phyloP scores from a whole-genome alignment of 2,797 vertebrate genomes.

The Myotis findleyi region DNA sequence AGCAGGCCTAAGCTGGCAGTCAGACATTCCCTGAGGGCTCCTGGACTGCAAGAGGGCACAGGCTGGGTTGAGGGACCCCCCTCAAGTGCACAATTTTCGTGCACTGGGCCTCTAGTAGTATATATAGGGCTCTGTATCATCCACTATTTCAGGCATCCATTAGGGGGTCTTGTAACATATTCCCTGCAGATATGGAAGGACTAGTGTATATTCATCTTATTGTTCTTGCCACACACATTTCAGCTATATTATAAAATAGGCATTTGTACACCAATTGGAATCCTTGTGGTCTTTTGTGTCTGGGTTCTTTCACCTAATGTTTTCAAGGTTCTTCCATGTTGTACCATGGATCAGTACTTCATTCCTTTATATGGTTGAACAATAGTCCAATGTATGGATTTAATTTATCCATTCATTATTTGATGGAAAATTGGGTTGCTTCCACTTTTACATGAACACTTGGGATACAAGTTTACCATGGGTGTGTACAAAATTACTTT shows the following conservation, averaged over 20 bases:
- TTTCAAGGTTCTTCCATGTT: neutral
- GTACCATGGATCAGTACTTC: neutral
- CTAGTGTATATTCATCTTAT: neutral
- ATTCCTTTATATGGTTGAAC: neutral
- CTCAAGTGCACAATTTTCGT: no score
- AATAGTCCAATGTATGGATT: neutral
- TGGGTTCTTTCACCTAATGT: neutral
- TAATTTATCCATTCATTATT: slow-evolving; percentile 15
- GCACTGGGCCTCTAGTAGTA: neutral
- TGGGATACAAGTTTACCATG: neutral
- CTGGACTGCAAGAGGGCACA: no score
- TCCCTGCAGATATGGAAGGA: neutral
- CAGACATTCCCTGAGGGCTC: no score
- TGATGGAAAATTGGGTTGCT: neutral
- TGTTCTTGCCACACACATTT: neutral
- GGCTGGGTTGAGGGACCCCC: no score
- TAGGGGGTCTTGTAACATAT: neutral
- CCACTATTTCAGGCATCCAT: neutral
- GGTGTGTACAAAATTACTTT: neutral
- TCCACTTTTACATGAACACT: neutral
- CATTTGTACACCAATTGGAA: neutral
- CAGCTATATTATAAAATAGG: neutral
- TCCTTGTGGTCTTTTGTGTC: neutral
- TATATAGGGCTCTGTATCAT: neutral
- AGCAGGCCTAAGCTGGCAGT: no score